phyloP scores from a whole-genome alignment of 2,113 vertebrate species.

The Phycodurus eques region DNA sequence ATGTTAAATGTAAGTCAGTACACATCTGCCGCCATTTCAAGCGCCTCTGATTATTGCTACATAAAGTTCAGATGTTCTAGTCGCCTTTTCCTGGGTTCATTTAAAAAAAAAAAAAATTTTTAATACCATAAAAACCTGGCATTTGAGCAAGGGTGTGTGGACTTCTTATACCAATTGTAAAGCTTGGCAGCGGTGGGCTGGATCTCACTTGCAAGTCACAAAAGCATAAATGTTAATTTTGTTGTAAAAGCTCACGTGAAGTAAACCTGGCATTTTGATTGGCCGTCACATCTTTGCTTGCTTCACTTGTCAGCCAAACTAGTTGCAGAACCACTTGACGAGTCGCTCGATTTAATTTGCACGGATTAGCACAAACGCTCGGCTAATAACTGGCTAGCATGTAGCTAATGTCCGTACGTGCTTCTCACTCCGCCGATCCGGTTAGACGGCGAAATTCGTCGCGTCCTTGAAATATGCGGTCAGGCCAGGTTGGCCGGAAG shows the following conservation, averaged over 20 bases:
- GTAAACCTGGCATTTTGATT: background rate
- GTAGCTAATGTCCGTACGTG: background rate
- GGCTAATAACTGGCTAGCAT: background rate
- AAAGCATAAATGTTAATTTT: too few species aligned
- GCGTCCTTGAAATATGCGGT: background rate
- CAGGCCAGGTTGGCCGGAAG: background rate
- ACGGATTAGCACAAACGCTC: background rate
- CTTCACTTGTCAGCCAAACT: background rate
- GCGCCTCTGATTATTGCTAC: too few species aligned
- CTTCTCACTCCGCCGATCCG: background rate
- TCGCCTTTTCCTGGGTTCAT: too few species aligned
- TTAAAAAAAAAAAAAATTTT: too few species aligned
- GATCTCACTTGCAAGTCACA: background rate
- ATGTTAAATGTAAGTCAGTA: too few species aligned
- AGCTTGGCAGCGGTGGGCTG: background rate
- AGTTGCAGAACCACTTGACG: background rate
- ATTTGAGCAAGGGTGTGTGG: background rate
- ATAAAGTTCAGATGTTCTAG: too few species aligned
- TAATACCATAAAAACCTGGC: background rate
- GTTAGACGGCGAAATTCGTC: background rate
- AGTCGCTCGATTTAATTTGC: background rate
- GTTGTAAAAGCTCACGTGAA: background rate
- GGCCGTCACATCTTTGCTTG: background rate
- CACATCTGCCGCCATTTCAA: too few species aligned
- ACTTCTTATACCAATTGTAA: background rate